Percentiles rank a stretch among this genome's conserved stretches.
Evolutionary conservation across 2,113 vertebrate species (phyloP).

Genomic region (Panthera uncia): DNA sequence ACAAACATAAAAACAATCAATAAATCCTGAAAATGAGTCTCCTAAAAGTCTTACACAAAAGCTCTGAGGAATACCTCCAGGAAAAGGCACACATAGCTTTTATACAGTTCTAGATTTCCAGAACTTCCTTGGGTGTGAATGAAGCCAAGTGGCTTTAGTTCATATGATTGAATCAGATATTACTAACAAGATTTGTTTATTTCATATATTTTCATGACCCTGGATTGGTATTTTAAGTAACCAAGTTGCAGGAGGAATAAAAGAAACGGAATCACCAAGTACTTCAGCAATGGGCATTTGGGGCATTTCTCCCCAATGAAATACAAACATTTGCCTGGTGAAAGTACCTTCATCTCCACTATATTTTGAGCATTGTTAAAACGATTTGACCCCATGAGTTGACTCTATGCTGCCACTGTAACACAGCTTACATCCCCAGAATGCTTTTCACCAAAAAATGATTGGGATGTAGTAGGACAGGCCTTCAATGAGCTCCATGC

Average conservation of each 20-base stretch:
- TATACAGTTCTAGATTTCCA: slow-evolving; percentile 41
- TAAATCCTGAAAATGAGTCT: slow-evolving; percentile 7
- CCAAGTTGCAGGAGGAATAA: not conserved
- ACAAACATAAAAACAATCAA: slow-evolving; percentile 41
- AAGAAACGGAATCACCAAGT: not conserved
- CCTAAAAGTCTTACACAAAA: slow-evolving; percentile 16
- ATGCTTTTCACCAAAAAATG: not conserved
- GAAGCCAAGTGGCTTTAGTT: not conserved
- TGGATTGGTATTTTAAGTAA: not conserved
- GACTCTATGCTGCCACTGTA: not conserved
- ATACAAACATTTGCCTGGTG: not conserved
- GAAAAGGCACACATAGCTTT: not conserved
- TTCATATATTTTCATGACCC: not conserved
- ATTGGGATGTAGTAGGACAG: not conserved
- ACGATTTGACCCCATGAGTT: not conserved
- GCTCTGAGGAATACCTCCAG: not conserved
- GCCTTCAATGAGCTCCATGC: not conserved
- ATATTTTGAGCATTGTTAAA: not conserved
- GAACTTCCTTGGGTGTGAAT: not conserved
- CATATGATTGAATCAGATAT: not conserved
- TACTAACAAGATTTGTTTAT: not conserved
- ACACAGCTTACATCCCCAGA: not conserved
- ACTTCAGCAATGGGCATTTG: not conserved
- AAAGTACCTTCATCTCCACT: not conserved
- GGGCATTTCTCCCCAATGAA: not conserved